Evolutionary conservation across 2,888 invertebrate species (phyloP), one percentile per base, ranked within the genome.

Genomic region (Ethmia dodecea): DNA sequence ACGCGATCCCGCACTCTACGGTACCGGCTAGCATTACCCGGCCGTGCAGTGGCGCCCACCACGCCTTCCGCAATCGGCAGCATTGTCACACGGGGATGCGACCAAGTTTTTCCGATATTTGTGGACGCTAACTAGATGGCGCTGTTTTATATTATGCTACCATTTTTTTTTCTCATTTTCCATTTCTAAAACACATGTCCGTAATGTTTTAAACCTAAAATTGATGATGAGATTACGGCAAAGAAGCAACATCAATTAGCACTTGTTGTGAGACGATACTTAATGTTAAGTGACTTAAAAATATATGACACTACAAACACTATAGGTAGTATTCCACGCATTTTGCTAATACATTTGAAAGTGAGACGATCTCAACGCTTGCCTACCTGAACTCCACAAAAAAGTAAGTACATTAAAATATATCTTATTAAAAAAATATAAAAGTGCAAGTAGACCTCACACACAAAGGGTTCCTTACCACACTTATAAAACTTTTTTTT

Each of bases 51-150:
- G 58, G 81, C 80, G 76, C 76, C 72, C 56, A 79, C 83, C 43
- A 76, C 80, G 14, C 58, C 60, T 51, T 83, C 86, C 42, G 79
- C 79, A 37, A 86, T 84, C 27, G 86, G 81, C 53, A 86, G 58
- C 86, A 86, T 84, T 32, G n/a, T 24, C 18, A 11, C 13, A 20
- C 13, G 14, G 13, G 15, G 11, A n/a, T 42, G 43, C 29, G 13
- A 43, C 40, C 38, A 44, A 44, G 42, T 60, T 47, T 49, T 36
- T 26, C 10, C 11, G 26, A 6, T 12, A 26, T 2, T 12, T 30
- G 39, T 31, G 26, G 31, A 40, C n/a, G n/a, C n/a, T n/a, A n/a
- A n/a, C n/a, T 47, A 73, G 73, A 65, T 70, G 72, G 49, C 70
- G 55, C 56, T 58, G 33, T 22, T 22, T 22, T 8, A n/a, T 22